Conservation (phyloP, 2,888 invertebrate species). For the Protophormia terraenovae region DNA sequence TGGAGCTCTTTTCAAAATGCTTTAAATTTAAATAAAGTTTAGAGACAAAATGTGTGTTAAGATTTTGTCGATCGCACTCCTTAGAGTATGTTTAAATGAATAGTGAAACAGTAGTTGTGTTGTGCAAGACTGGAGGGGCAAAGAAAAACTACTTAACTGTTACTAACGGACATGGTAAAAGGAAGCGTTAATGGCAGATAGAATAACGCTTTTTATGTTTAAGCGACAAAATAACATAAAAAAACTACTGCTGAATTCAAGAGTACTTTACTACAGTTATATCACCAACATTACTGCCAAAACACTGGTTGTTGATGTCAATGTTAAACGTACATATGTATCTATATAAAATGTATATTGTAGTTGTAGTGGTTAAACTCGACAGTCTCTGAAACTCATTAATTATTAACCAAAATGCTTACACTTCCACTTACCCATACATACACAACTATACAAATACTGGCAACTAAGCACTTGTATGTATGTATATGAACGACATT, state of each 20-base stretch:
- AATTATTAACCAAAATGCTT: conserved; percentile 76
- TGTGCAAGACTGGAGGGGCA: conserved; percentile 26
- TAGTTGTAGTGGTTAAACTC: conserved; percentile 58
- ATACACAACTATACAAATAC: conserved; percentile 18
- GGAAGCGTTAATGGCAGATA: conserved; percentile 66
- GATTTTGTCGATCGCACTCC: too few relatives aligned
- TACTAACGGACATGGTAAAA: conserved; percentile 59
- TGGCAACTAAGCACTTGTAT: conserved; percentile 57
- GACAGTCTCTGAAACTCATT: conserved; percentile 73
- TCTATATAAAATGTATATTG: not conserved
- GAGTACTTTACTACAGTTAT: conserved; percentile 52
- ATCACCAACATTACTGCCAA: conserved; percentile 39
- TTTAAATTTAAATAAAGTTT: too few relatives aligned
- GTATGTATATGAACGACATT: conserved; percentile 14
- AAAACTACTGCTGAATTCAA: conserved; percentile 45
- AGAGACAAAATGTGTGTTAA: too few relatives aligned
- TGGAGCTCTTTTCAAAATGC: too few relatives aligned
- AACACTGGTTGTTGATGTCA: conserved; percentile 47
- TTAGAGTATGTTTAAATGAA: too few relatives aligned
- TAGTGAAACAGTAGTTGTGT: not conserved
- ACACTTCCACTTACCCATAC: conserved; percentile 72
- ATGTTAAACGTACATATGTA: not conserved
- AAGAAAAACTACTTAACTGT: conserved; percentile 62
- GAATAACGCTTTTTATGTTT: conserved; percentile 60
- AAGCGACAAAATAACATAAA: conserved; percentile 7